A percentile compares a stretch with the other conserved stretches of the same genome.
Evolutionary conservation across 1,140 invertebrate species (phyloP).

Genomic region (Drosophila kanapiae): DNA sequence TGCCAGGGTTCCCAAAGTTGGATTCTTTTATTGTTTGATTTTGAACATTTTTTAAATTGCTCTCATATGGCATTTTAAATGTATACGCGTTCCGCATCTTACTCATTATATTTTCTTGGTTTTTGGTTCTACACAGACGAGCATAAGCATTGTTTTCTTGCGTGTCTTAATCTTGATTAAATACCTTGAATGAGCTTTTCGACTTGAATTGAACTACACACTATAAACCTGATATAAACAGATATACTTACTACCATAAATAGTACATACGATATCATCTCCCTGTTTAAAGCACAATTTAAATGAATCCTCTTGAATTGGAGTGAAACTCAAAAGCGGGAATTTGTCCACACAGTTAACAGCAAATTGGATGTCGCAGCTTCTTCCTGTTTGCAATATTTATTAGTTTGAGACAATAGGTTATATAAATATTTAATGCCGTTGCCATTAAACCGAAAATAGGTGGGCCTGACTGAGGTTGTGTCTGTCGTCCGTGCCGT

Average conservation of each 20-base stretch:
- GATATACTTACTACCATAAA: background rate
- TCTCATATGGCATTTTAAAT: background rate
- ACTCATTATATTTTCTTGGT: too few relatives aligned
- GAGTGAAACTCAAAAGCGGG: background rate
- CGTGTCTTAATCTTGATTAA: background rate
- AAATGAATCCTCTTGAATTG: background rate
- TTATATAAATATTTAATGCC: slow-evolving; percentile 5
- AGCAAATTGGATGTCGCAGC: slow-evolving; percentile 8
- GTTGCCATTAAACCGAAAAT: background rate
- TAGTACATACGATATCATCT: background rate
- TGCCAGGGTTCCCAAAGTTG: too few relatives aligned
- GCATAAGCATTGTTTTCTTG: too few relatives aligned
- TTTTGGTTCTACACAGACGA: background rate
- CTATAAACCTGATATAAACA: too few relatives aligned
- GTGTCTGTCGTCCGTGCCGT: background rate
- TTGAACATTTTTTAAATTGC: too few relatives aligned
- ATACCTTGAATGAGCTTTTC: too few relatives aligned
- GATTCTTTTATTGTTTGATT: too few relatives aligned
- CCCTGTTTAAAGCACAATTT: background rate
- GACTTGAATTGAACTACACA: background rate
- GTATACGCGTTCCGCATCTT: background rate
- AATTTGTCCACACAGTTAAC: background rate
- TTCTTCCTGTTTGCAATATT: slow-evolving; percentile 11
- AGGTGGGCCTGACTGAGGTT: background rate
- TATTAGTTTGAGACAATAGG: slow-evolving; percentile 10